Evolutionary conservation across 2,888 invertebrate genomes (phyloP).

Genomic region (Tinea semifulvella): DNA sequence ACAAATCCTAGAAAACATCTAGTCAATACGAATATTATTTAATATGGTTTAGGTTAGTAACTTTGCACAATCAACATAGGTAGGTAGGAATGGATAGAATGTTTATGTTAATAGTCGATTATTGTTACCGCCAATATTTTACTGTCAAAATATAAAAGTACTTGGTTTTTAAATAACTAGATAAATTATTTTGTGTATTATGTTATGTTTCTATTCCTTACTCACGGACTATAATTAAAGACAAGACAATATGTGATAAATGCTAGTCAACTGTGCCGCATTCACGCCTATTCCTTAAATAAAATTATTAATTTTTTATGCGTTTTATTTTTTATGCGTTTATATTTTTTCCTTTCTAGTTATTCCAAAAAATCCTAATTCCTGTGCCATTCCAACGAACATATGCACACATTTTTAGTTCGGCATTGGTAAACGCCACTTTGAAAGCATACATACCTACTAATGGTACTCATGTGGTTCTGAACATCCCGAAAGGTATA

Average conservation of each 20-base stretch:
- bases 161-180: not conserved
- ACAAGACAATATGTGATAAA: not conserved
- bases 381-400: not conserved
- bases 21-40: not conserved
- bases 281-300: constrained; percentile 64
- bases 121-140: too few species aligned
- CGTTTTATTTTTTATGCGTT: not conserved
- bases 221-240: too few species aligned
- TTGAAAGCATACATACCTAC: too few species aligned
- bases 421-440: too few species aligned
- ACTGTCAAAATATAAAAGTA: too few species aligned
- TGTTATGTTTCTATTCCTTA: too few species aligned
- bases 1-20: not conserved
- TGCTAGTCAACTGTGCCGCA: constrained; percentile 62
- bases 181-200: not conserved
- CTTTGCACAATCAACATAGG: not conserved
- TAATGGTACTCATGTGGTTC: too few species aligned
- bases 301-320: not conserved
- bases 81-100: not conserved
- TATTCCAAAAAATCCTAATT: not conserved
- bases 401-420: too few species aligned
- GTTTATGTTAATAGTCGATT: too few species aligned
- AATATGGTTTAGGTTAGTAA: not conserved
- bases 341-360: not conserved
- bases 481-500: too few species aligned